Percentiles rank a stretch among this genome's conserved stretches.
These are phyloP conservation scores for Syngnathus typhle DNA, from an alignment of 2,113 vertebrate species.

Conservation along the genomic window DNA sequence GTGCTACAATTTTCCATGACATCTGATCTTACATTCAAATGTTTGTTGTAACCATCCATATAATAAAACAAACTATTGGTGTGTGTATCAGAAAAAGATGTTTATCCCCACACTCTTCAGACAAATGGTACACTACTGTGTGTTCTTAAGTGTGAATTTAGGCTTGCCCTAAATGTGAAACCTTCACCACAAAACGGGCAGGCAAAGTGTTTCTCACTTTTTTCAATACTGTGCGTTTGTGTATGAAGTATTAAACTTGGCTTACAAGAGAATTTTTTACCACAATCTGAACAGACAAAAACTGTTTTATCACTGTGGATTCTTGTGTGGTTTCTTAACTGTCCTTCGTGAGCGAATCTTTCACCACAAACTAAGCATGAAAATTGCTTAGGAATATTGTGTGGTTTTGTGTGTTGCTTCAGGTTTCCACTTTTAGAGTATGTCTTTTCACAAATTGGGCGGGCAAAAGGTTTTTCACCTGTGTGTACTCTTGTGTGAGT, in stretches of 20 bases:
- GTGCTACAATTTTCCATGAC: no score
- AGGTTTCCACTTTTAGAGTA: neutral
- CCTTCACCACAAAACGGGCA: neutral
- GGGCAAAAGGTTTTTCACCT: neutral
- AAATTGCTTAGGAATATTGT: neutral
- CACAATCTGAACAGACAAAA: neutral
- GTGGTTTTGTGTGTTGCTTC: neutral
- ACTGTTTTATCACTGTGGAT: neutral
- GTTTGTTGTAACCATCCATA: no score
- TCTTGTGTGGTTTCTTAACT: neutral
- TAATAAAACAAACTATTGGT: no score
- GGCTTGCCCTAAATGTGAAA: neutral
- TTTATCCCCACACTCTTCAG: no score
- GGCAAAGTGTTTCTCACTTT: neutral
- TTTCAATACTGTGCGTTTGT: neutral
- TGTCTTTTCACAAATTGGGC: neutral
- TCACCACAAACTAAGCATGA: neutral
- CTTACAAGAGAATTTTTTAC: neutral
- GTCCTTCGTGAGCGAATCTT: neutral
- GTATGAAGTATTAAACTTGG: neutral
- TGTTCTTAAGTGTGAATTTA: neutral
- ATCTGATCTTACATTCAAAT: no score
- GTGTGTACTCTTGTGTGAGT: neutral
- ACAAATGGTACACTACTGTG: neutral
- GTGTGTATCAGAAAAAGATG: no score